Base-by-base conservation (phyloP, 2,888 invertebrate species). In the Amorpha juglandis region DNA sequence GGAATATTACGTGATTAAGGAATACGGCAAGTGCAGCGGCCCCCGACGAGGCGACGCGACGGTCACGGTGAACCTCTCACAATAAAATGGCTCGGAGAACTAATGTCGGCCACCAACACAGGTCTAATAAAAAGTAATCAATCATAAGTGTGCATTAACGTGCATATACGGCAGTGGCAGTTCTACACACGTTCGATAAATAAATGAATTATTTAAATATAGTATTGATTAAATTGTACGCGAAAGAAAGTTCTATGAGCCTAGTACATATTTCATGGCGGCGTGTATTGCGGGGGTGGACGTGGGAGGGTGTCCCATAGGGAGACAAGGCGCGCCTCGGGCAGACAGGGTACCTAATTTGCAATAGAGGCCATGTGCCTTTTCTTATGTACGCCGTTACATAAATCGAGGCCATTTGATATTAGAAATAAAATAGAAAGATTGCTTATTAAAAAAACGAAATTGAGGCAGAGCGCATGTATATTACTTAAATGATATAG, bases 41-140 rank as follows among this genome's bases (percentile, higher is more conserved):
- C 73, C 63, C 70, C n/a, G n/a, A n/a, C n/a, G n/a, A n/a, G 27
- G 27, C 4, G 27, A 27, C 4, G n/a, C 80, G 82, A 80, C 81
- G 91, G 91, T 91, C 92, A 91, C 76, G 92, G 92, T 80, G 71
- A 88, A 88, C 91, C 63, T 83, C 86, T 88, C 74, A 81, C 82
- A 82, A 82, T 85, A 84, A 85, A 62, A 85, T 75, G 75, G 80
- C 83, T 82, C 74, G 77, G 77, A 78, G 82, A 77, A 82, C 78
- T 78, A 80, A 84, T 83, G 77, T 71, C 74, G 80, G 81, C 83
- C 82, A 84, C 80, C 84, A 78, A 76, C 80, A 79, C 74, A 70
- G 73, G 74, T 68, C 73, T 74, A 74, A 79, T 78, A 74, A 75
- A 70, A 42, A 58, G 42, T 11, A 16, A 38, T 42, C 58, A 58